phyloP scores from a whole-genome alignment of 2,113 vertebrate species.

The Xenopus laevis region DNA sequence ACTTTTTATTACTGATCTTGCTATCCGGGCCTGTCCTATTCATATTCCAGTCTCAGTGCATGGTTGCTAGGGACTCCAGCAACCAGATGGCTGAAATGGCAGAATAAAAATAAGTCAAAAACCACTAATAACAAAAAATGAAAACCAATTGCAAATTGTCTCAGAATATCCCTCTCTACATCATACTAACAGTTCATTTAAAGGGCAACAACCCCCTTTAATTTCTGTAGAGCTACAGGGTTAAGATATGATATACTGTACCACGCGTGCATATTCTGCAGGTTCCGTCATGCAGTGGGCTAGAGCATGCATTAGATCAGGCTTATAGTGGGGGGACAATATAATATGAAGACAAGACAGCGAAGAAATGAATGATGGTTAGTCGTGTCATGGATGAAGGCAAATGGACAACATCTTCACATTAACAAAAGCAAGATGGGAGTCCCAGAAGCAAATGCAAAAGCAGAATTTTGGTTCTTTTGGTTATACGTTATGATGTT shows the following conservation, averaged over 20 bases:
- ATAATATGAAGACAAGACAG: constrained; percentile 18
- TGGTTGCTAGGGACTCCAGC: too few relatives aligned
- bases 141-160: too few relatives aligned
- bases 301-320: constrained; percentile 72
- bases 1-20: too few relatives aligned
- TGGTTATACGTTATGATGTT: not conserved
- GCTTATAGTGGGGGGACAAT: constrained; percentile 64
- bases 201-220: too few relatives aligned
- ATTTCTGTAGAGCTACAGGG: too few relatives aligned
- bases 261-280: constrained; percentile 66
- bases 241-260: constrained; percentile 59
- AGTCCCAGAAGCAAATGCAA: not conserved
- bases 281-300: constrained; percentile 78
- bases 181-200: too few relatives aligned
- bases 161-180: too few relatives aligned
- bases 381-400: constrained; percentile 49
- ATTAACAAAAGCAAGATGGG: constrained; percentile 7
- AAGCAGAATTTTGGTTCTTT: constrained; percentile 9
- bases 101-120: too few relatives aligned
- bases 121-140: too few relatives aligned
- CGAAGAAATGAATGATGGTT: constrained; percentile 51
- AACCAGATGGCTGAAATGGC: too few relatives aligned
- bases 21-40: too few relatives aligned
- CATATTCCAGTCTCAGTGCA: too few relatives aligned
- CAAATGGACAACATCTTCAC: constrained; percentile 44